phyloP scores from a whole-genome alignment of 2,113 vertebrate species.

The Thymallus thymallus region DNA sequence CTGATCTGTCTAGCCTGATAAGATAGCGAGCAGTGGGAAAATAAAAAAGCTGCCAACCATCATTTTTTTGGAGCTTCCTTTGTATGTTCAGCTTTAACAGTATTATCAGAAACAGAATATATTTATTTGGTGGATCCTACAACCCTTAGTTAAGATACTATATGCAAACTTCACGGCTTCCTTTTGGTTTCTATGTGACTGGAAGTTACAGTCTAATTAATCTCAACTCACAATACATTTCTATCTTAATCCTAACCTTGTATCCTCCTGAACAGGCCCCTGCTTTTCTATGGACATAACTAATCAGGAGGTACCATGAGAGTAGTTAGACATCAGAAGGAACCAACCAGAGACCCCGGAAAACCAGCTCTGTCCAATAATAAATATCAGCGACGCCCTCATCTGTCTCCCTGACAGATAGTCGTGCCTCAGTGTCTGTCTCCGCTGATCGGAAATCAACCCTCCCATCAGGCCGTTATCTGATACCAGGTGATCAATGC shows the following conservation, averaged over 20 bases:
- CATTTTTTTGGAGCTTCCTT: background rate
- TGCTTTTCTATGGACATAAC: too few relatives aligned
- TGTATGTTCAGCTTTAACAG: slow-evolving; percentile 12
- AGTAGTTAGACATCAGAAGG: background rate
- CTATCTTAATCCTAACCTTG: background rate
- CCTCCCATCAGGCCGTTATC: background rate
- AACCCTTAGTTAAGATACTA: background rate
- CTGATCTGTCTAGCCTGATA: background rate
- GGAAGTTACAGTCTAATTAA: background rate
- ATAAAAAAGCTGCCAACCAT: background rate
- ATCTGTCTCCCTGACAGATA: background rate
- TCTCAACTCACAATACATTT: background rate
- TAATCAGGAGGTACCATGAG: too few relatives aligned
- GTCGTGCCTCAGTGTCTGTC: background rate
- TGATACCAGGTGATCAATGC: background rate
- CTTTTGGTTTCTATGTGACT: background rate
- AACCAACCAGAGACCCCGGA: background rate
- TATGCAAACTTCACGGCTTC: background rate
- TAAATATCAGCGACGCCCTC: background rate
- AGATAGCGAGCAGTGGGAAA: too few relatives aligned
- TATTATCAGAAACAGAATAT: slow-evolving; percentile 15
- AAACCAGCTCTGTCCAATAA: background rate
- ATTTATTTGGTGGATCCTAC: background rate
- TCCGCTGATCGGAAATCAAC: background rate
- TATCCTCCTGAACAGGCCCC: background rate